These are phyloP conservation scores for Trinectes maculatus DNA, from an alignment of 2,113 vertebrate genomes.

Conservation along the genomic window DNA sequence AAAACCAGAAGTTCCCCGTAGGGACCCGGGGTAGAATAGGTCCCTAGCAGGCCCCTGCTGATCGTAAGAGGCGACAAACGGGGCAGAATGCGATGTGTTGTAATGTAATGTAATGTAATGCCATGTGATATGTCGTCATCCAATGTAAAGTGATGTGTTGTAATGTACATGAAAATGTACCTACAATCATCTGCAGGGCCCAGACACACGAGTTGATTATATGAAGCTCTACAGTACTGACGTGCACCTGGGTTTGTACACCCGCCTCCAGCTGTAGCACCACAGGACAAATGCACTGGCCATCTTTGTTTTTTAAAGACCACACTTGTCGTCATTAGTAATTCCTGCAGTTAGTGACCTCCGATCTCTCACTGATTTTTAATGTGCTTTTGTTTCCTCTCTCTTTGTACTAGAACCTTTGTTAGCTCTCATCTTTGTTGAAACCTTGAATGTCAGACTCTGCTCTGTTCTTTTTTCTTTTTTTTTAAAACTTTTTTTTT, in stretches of 20 bases:
- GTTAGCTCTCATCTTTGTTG: conserved; percentile 28
- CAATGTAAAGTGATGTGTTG: too few species aligned
- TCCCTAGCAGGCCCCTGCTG: too few species aligned
- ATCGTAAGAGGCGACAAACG: too few species aligned
- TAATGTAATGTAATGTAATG: too few species aligned
- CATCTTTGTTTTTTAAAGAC: neutral
- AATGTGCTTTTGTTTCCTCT: conserved; percentile 14
- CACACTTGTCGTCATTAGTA: neutral
- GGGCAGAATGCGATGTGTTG: too few species aligned
- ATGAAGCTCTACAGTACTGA: neutral
- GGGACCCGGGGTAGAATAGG: too few species aligned
- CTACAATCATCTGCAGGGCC: too few species aligned
- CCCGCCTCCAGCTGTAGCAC: neutral
- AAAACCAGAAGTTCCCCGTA: too few species aligned
- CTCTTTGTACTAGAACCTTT: neutral
- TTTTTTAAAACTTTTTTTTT: too few species aligned
- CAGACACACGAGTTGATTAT: too few species aligned
- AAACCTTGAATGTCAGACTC: conserved; percentile 32
- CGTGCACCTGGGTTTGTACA: neutral
- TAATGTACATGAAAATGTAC: too few species aligned
- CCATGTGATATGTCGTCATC: too few species aligned
- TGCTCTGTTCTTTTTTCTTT: neutral
- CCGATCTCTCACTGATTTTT: conserved; percentile 15
- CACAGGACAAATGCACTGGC: neutral
- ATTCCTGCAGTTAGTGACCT: conserved; percentile 8